A percentile compares a stretch with the other conserved stretches of the same genome.
phyloP scores from a whole-genome alignment of 2,113 vertebrate genomes.

The Elanoides forficatus region DNA sequence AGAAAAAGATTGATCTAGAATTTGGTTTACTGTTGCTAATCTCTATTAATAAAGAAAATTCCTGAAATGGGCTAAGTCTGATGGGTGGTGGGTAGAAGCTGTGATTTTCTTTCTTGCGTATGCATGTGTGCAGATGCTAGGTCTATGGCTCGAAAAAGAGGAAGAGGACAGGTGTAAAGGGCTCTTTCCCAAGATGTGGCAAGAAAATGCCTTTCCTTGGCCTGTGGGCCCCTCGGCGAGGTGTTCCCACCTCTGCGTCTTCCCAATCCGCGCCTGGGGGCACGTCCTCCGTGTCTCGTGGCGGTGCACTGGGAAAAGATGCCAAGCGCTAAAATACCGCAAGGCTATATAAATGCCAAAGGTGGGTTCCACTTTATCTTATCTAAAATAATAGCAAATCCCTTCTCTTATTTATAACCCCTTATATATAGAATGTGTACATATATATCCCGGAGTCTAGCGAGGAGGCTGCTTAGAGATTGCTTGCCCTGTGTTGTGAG shows the following conservation, averaged over 20 bases:
- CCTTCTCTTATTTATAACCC: background rate
- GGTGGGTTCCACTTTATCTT: background rate
- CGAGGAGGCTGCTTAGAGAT: background rate
- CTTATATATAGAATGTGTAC: background rate
- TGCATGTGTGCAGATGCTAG: background rate
- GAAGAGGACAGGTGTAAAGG: background rate
- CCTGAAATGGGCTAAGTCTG: background rate
- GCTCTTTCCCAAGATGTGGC: background rate
- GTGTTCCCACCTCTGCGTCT: background rate
- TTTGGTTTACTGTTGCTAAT: background rate
- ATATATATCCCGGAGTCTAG: background rate
- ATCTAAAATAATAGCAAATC: background rate
- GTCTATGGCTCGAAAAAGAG: background rate
- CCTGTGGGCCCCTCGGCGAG: background rate
- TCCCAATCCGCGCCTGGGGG: rapidly evolving
- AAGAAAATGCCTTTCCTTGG: background rate
- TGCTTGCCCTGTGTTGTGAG: background rate
- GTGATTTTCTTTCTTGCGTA: background rate
- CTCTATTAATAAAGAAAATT: background rate
- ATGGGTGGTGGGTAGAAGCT: background rate
- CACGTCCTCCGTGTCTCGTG: rapidly evolving
- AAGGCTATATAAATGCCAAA: background rate
- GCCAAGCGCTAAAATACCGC: background rate
- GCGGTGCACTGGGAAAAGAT: background rate
- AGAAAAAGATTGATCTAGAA: background rate